Conservation (phyloP, 1,140 invertebrate species). For the Danaus melanippus region DNA sequence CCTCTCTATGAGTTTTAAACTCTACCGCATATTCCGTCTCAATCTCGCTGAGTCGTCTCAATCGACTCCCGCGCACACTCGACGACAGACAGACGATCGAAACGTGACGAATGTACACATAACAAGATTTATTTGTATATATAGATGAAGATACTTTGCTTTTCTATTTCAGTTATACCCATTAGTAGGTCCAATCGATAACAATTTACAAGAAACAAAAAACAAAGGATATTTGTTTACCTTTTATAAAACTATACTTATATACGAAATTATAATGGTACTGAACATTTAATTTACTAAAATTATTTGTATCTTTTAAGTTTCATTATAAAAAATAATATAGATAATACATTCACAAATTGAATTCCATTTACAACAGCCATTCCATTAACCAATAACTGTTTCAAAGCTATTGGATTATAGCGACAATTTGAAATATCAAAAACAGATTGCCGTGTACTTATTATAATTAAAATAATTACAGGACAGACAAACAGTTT, state of each 20-base stretch:
- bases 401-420: constrained; percentile 21
- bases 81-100: constrained; percentile 28
- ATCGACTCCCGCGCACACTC: constrained; percentile 24
- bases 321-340: no score
- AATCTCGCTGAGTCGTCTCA: constrained; percentile 39
- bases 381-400: constrained; percentile 8
- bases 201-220: no score
- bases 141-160: no score
- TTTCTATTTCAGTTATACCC: no score
- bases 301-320: no score
- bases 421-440: constrained; percentile 43
- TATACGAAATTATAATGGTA: no score
- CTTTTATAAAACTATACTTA: no score
- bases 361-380: constrained; percentile 12
- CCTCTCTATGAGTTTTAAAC: constrained; percentile 12
- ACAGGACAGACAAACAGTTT: constrained; percentile 48
- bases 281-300: no score
- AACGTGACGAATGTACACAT: constrained; percentile 19
- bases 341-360: constrained; percentile 1
- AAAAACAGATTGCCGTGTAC: constrained; percentile 43
- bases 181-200: no score
- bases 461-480: constrained; percentile 66
- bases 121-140: constrained; percentile 12
- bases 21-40: constrained; percentile 24
- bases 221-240: no score